Evolutionary conservation across 2,797 vertebrate genomes (phyloP).

Genomic region (Phylloscopus collybita): DNA sequence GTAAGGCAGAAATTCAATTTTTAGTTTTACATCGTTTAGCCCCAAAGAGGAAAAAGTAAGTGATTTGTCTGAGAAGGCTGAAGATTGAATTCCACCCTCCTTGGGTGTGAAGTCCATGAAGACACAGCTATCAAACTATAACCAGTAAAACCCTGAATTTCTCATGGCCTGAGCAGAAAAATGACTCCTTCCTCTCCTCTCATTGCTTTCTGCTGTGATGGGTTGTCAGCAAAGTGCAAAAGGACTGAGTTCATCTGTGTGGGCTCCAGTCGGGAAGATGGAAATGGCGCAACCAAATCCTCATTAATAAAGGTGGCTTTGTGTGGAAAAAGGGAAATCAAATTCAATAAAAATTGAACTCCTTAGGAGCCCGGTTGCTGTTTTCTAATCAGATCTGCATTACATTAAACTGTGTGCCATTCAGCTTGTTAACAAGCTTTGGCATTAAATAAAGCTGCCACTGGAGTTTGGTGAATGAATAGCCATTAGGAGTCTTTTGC

Average conservation of each 20-base stretch:
- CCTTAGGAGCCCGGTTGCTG: slow-evolving; percentile 72
- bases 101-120: neutral
- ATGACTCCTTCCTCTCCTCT: neutral
- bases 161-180: neutral
- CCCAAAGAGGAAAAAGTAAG: neutral
- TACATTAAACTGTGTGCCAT: slow-evolving; percentile 77
- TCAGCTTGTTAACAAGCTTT: slow-evolving; percentile 85
- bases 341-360: slow-evolving; percentile 41
- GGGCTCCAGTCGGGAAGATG: neutral
- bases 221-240: neutral
- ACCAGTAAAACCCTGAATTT: neutral
- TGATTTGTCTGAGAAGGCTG: neutral
- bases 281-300: slow-evolving; percentile 32
- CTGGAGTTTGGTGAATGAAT: slow-evolving; percentile 76
- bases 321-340: slow-evolving; percentile 55
- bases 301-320: slow-evolving; percentile 49
- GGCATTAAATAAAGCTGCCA: slow-evolving; percentile 83
- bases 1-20: slow-evolving; percentile 12
- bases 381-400: slow-evolving; percentile 87
- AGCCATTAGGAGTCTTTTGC: slow-evolving; percentile 72
- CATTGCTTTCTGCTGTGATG: neutral
- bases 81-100: neutral
- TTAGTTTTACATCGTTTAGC: neutral
- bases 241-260: slow-evolving; percentile 24
- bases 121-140: neutral